Evolutionary conservation across 2,113 vertebrate genomes (phyloP).

Genomic region (Azemiops feae): DNA sequence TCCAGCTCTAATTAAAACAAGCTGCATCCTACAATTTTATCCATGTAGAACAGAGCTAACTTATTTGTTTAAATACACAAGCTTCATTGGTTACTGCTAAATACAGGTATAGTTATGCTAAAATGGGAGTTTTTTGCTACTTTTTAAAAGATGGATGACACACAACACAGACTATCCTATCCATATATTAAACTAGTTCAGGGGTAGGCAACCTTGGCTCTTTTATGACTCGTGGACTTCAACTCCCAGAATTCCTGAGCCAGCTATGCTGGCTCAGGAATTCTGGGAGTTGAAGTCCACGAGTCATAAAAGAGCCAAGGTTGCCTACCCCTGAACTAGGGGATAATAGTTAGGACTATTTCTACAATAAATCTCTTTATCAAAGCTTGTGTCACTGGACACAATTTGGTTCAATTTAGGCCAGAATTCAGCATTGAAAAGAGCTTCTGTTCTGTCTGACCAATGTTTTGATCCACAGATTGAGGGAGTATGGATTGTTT

Average conservation of each 20-base stretch:
- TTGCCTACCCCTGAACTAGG: no score
- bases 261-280: no score
- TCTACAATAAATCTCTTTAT: background rate
- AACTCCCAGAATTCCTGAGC: no score
- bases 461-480: background rate
- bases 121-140: slow-evolving; percentile 54
- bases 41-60: slow-evolving; percentile 58
- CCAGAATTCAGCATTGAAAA: background rate
- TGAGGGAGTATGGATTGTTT: background rate
- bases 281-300: no score
- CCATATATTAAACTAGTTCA: slow-evolving; percentile 19
- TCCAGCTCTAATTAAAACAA: slow-evolving; percentile 64
- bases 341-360: background rate
- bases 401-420: background rate
- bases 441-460: background rate
- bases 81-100: slow-evolving; percentile 57
- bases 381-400: background rate
- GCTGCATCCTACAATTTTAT: slow-evolving; percentile 59
- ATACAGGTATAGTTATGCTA: slow-evolving; percentile 62
- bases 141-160: slow-evolving; percentile 44
- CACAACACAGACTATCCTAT: slow-evolving; percentile 35
- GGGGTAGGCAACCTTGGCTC: no score
- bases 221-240: no score
- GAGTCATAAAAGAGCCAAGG: no score
- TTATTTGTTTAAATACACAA: slow-evolving; percentile 55